Base-by-base conservation (phyloP, 2,888 invertebrate genomes). In the Stegana nigrithorax region DNA sequence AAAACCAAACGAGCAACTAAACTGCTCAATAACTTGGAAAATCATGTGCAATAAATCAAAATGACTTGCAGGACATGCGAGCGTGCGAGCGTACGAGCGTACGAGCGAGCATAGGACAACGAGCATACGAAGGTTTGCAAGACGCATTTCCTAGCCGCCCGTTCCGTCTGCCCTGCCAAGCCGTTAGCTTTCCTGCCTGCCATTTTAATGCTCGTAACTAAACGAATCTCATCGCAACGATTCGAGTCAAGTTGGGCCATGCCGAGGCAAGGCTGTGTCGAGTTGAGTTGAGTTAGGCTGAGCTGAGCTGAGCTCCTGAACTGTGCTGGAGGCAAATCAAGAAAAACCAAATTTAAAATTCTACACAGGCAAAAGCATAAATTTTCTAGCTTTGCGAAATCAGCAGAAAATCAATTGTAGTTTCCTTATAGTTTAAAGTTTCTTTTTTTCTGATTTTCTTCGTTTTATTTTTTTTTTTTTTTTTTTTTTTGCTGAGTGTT, bases 21-120 rank as follows among this genome's bases (percentile, higher is more conserved):
- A 80, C 82, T 80, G 81, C 73, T 83, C 84, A 83, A 83, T 83
- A 83, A 80, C 78, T 80, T 81, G 81, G 81, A 82, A 83, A 83
- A 83, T 82, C 80, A 79, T 77, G 78, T 75, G 73, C 73, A 76
- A 83, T 82, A 83, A 83, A 82, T 82, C 83, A 82, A 82, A 82
- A 81, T 80, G 81, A 79, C 73, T 77, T 77, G 78, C 80, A 73
- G 76, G 72, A 73, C 60, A 44, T 61, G 42, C 61, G 53, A 61
- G 55, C 68, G 69, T 60, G 63, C 39, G 51, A 62, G 63, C 45
- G 68, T 68, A 67, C 17, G 27, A 14, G 26, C 10, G 19, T 55
- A 4, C 25, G n/a, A n/a, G n/a, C n/a, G n/a, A n/a, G n/a, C n/a
- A n/a, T n/a, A n/a, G n/a, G n/a, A n/a, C n/a, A n/a, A n/a, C n/a